Conservation (phyloP, 2,797 vertebrate genomes). For the Smutsia temminckii region DNA sequence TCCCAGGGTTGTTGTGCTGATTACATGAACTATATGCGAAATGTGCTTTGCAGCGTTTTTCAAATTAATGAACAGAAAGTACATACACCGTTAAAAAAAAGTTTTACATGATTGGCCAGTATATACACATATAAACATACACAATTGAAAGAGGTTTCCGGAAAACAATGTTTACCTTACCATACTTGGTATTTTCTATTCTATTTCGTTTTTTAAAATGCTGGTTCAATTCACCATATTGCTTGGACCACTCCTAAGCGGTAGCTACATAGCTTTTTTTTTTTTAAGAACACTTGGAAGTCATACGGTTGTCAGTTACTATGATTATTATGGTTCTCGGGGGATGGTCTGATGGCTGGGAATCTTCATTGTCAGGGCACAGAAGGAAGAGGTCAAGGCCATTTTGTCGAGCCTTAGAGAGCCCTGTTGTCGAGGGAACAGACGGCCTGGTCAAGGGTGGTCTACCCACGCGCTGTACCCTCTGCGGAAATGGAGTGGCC, state of each 20-base stretch:
- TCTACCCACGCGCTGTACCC: fast-evolving
- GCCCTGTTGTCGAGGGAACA: not conserved
- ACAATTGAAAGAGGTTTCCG: not conserved
- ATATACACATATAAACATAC: not conserved
- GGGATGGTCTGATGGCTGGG: not conserved
- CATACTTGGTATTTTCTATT: not conserved
- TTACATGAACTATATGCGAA: not conserved
- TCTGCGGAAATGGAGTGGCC: not conserved
- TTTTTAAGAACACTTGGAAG: not conserved
- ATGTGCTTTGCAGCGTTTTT: slow-evolving; percentile 5
- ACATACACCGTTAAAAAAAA: not conserved
- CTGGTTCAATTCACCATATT: not conserved
- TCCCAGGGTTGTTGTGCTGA: not conserved
- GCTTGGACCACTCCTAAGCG: not conserved
- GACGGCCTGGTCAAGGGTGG: not conserved
- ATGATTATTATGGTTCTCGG: not conserved
- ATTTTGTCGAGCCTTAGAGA: not conserved
- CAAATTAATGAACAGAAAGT: not conserved
- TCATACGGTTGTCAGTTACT: not conserved
- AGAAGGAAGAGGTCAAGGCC: not conserved
- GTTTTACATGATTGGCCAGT: not conserved
- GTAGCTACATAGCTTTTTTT: not conserved
- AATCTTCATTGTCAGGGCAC: not conserved
- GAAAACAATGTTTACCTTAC: not conserved
- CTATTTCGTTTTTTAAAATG: not conserved